phyloP scores from a whole-genome alignment of 2,113 vertebrate genomes.

The Apteryx owenii region DNA sequence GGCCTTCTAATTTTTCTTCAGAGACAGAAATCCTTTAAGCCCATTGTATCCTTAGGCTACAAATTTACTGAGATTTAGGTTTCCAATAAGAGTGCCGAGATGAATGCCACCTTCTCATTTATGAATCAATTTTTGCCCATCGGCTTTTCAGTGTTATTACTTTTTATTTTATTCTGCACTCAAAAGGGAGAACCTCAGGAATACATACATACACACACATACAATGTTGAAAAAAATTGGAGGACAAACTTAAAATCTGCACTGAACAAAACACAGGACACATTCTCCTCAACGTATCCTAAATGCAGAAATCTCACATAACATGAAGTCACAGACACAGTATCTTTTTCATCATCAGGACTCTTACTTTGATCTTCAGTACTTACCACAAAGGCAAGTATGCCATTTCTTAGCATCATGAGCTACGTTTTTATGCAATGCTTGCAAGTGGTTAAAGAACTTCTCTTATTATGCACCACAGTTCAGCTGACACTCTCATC shows the following conservation, averaged over 20 bases:
- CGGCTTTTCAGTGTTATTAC: conserved; percentile 87
- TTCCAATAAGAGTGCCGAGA: conserved; percentile 93
- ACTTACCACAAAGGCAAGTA: not conserved
- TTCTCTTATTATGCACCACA: conserved; percentile 22
- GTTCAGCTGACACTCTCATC: not conserved
- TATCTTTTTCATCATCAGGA: not conserved
- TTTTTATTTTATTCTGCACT: conserved; percentile 84
- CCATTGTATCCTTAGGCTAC: conserved; percentile 95
- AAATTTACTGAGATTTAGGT: conserved; percentile 98
- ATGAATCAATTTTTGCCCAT: conserved; percentile 94
- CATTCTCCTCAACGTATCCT: not conserved
- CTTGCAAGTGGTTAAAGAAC: conserved; percentile 27
- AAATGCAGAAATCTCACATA: not conserved
- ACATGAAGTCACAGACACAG: not conserved
- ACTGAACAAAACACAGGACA: not conserved
- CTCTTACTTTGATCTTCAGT: not conserved
- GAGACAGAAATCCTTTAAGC: conserved; percentile 99
- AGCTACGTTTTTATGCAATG: not conserved
- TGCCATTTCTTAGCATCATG: not conserved
- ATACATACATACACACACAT: not conserved
- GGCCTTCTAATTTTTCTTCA: conserved; percentile 96
- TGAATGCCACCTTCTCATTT: conserved; percentile 95
- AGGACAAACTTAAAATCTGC: conserved; percentile 11
- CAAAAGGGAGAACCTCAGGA: conserved; percentile 64
- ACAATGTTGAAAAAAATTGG: not conserved